phyloP scores from a whole-genome alignment of 2,797 vertebrate species.

The Ctenopoma multispine region DNA sequence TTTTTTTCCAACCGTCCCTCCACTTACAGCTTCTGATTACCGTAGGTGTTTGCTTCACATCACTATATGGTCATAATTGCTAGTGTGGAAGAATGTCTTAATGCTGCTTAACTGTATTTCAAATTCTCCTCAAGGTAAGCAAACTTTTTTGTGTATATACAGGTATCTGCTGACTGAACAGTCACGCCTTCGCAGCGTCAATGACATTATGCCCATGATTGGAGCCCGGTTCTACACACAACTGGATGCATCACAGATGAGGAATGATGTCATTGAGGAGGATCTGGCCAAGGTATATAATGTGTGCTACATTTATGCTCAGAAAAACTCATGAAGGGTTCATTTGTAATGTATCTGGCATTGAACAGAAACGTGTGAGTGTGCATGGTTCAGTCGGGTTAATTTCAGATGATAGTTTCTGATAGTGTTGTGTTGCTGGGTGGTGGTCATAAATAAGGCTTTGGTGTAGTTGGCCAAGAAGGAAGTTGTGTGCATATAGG shows the following conservation, averaged over 20 bases:
- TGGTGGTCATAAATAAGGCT: conserved; percentile 7
- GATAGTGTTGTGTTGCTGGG: background rate
- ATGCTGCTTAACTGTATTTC: background rate
- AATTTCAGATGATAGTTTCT: background rate
- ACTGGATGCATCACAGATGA: conserved; percentile 98
- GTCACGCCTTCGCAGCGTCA: conserved; percentile 97
- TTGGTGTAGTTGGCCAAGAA: background rate
- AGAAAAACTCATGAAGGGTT: background rate
- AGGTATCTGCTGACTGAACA: conserved; percentile 99
- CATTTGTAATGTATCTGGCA: background rate
- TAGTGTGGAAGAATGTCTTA: background rate
- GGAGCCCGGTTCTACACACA: conserved; percentile 99
- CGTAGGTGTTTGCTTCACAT: no score
- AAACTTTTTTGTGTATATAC: conserved; percentile 16
- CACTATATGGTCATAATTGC: no score
- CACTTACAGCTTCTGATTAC: no score
- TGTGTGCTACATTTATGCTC: background rate
- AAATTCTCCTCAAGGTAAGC: background rate
- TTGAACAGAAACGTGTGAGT: background rate
- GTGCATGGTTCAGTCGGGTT: background rate
- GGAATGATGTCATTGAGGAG: conserved; percentile 99
- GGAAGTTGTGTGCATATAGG: conserved; percentile 48
- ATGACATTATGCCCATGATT: conserved; percentile 99
- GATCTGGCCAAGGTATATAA: conserved; percentile 98
- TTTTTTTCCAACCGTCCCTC: no score